These are phyloP conservation scores for Eolophus roseicapilla DNA, from an alignment of 2,113 vertebrate genomes.

Conservation along the genomic window DNA sequence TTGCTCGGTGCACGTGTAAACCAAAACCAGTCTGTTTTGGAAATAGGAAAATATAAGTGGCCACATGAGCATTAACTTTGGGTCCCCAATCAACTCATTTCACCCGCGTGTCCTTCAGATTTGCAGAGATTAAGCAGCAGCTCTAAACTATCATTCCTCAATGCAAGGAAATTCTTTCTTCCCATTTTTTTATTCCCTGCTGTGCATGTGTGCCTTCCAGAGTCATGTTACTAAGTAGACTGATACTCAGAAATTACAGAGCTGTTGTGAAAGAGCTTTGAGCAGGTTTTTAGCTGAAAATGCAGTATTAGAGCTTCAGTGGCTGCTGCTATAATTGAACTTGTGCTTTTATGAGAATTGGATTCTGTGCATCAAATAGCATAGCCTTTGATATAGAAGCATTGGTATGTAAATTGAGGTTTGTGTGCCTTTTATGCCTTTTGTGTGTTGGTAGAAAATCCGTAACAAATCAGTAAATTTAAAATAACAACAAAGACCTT, in stretches of 20 bases:
- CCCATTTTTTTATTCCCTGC: fast-evolving
- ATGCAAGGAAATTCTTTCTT: not conserved
- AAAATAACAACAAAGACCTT: not conserved
- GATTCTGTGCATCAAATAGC: not conserved
- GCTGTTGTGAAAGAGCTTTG: slow-evolving; percentile 16
- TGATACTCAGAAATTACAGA: slow-evolving; percentile 6
- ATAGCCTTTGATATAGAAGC: not conserved
- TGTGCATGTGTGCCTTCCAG: not conserved
- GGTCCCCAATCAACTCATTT: not conserved
- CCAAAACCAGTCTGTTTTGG: not conserved
- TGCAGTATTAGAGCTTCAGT: not conserved
- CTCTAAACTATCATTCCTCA: not conserved
- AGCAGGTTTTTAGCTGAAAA: slow-evolving; percentile 19
- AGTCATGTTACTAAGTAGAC: not conserved
- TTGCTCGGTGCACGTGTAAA: not conserved
- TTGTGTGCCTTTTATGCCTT: not conserved
- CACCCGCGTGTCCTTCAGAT: not conserved
- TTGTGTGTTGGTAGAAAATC: slow-evolving; percentile 5
- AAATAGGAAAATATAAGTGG: not conserved
- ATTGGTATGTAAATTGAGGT: not conserved
- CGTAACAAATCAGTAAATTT: not conserved
- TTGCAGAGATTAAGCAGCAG: not conserved
- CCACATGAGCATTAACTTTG: not conserved
- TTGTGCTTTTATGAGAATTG: slow-evolving; percentile 13
- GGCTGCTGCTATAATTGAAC: not conserved